These are phyloP conservation scores for Bradypus variegatus DNA, from an alignment of 2,797 vertebrate genomes.

Conservation along the genomic window DNA sequence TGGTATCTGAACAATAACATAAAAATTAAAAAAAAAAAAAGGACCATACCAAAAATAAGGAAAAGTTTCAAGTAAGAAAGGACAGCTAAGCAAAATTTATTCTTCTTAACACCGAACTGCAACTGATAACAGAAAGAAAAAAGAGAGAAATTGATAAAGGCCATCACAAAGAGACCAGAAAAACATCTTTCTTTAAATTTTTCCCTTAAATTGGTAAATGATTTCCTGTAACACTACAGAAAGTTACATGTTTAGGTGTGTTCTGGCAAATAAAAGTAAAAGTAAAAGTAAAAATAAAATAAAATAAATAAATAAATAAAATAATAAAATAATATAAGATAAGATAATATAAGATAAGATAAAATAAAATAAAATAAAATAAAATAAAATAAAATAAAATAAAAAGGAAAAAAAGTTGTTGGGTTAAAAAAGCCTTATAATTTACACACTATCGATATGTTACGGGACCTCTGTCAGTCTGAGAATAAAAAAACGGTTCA, in stretches of 20 bases:
- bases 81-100: not conserved
- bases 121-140: not conserved
- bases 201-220: not conserved
- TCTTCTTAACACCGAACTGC: not conserved
- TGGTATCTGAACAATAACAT: too few relatives aligned
- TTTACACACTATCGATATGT: not conserved
- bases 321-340: too few relatives aligned
- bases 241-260: not conserved
- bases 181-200: not conserved
- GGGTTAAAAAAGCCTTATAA: not conserved
- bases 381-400: not conserved
- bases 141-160: not conserved
- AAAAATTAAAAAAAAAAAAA: too few relatives aligned
- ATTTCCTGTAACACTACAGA: constrained; percentile 1
- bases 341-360: not conserved
- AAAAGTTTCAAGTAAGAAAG: constrained; percentile 28
- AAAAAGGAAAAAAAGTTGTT: not conserved
- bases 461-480: not conserved
- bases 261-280: not conserved
- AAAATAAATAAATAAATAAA: not conserved
- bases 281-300: too few relatives aligned
- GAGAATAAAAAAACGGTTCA: not conserved
- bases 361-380: not conserved
- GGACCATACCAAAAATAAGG: too few relatives aligned
- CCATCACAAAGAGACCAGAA: not conserved